Percentiles rank a stretch among this genome's conserved stretches.
These are phyloP conservation scores for Microctonus brassicae DNA, from an alignment of 2,888 invertebrate genomes.

Conservation along the genomic window DNA sequence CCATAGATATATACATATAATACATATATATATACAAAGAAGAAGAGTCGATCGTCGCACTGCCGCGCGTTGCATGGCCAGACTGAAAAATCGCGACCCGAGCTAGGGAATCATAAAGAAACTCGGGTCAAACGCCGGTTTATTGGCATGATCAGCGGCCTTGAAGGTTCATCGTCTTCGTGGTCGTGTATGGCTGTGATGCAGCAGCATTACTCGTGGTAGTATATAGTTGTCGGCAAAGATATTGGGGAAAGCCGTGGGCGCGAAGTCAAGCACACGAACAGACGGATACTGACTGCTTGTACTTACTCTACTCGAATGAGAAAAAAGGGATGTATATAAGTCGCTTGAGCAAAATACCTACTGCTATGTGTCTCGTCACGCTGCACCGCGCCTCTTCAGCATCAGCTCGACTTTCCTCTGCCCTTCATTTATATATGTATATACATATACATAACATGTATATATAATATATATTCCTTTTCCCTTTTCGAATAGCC, in stretches of 20 bases:
- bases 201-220: slow-evolving; percentile 22
- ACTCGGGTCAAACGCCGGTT: slow-evolving; percentile 42
- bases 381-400: slow-evolving; percentile 5
- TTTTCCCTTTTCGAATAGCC: too few species aligned
- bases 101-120: slow-evolving; percentile 39
- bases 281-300: slow-evolving; percentile 1
- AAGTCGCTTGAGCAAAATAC: slow-evolving; percentile 16
- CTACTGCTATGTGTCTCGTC: slow-evolving; percentile 15
- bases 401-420: background rate
- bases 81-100: slow-evolving; percentile 37
- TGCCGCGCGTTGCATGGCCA: slow-evolving; percentile 22
- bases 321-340: background rate
- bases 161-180: slow-evolving; percentile 45
- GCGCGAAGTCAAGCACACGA: slow-evolving; percentile 18
- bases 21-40: background rate
- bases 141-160: slow-evolving; percentile 45
- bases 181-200: slow-evolving; percentile 19
- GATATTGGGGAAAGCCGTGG: slow-evolving; percentile 37
- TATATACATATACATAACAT: too few species aligned
- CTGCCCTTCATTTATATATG: background rate
- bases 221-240: slow-evolving; percentile 17
- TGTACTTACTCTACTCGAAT: background rate
- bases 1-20: background rate
- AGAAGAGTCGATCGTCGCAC: slow-evolving; percentile 13
- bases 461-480: too few species aligned